These are phyloP conservation scores for Bradypodion pumilum DNA, from an alignment of 2,797 vertebrate genomes.

Conservation along the genomic window DNA sequence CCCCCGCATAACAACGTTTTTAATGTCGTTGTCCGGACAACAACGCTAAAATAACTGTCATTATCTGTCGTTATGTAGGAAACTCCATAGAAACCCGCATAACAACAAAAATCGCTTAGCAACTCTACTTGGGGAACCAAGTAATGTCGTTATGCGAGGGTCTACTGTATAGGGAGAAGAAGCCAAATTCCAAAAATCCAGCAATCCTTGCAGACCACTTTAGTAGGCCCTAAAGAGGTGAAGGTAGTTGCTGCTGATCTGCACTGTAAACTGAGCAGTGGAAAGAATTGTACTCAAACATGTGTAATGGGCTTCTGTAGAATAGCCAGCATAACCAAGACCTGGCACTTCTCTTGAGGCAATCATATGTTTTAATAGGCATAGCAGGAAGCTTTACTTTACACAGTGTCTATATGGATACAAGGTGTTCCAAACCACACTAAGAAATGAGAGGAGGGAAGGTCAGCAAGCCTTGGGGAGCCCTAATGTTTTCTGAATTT, in stretches of 20 bases:
- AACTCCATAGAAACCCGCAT: too few relatives aligned
- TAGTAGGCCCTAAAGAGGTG: background rate
- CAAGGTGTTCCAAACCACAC: background rate
- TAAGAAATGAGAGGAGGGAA: background rate
- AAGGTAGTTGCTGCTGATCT: background rate
- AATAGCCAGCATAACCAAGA: background rate
- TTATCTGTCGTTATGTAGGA: too few relatives aligned
- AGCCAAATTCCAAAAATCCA: constrained; percentile 8
- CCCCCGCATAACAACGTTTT: too few relatives aligned
- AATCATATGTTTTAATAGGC: background rate
- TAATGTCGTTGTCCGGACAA: too few relatives aligned
- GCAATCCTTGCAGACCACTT: constrained; percentile 27
- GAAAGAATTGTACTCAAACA: constrained; percentile 12
- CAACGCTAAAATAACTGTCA: too few relatives aligned
- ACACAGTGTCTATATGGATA: background rate
- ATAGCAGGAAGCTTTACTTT: background rate
- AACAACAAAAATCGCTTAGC: too few relatives aligned
- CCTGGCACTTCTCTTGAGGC: too few relatives aligned
- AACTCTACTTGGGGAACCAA: too few relatives aligned
- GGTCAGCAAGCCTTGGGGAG: background rate
- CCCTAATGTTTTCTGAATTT: background rate
- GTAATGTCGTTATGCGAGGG: too few relatives aligned
- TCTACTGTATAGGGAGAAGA: constrained; percentile 20
- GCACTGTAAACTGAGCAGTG: constrained; percentile 24
- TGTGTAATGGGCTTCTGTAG: background rate